Evolutionary conservation across 2,888 invertebrate species (phyloP).

Genomic region (Peribatodes rhomboidaria): DNA sequence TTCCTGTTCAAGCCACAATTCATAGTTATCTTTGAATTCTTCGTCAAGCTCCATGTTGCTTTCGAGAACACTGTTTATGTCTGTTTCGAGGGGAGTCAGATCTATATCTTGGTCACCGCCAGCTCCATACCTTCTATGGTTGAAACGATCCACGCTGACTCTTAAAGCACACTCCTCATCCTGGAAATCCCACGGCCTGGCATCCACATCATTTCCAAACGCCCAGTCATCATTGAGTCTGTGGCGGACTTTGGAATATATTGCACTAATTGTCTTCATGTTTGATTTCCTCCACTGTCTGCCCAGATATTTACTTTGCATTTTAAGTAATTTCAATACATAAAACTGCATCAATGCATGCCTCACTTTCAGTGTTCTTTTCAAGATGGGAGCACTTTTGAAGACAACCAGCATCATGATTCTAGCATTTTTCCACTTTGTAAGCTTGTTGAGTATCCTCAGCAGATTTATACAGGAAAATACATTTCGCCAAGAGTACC

Average conservation of each 20-base stretch:
- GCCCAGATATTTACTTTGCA: slow-evolving; percentile 99
- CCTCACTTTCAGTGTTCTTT: slow-evolving; percentile 97
- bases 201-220: slow-evolving; percentile 99
- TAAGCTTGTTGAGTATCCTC: slow-evolving; percentile 98
- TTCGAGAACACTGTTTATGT: slow-evolving; percentile 93
- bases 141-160: slow-evolving; percentile 98
- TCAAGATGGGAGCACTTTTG: slow-evolving; percentile 99
- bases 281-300: slow-evolving; percentile 99
- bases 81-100: slow-evolving; percentile 91
- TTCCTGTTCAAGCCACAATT: slow-evolving; percentile 98
- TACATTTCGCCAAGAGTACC: slow-evolving; percentile 98
- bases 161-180: slow-evolving; percentile 98
- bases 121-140: slow-evolving; percentile 94
- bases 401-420: slow-evolving; percentile 99
- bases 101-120: slow-evolving; percentile 85
- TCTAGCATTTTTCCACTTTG: slow-evolving; percentile 99
- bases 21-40: slow-evolving; percentile 97
- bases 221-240: slow-evolving; percentile 99
- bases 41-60: slow-evolving; percentile 93
- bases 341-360: slow-evolving; percentile 99
- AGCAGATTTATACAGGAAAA: slow-evolving; percentile 99
- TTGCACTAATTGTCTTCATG: slow-evolving; percentile 99
- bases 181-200: slow-evolving; percentile 99
- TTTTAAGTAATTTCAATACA: slow-evolving; percentile 98
- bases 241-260: slow-evolving; percentile 98